These are phyloP conservation scores for Phoeniculus purpureus DNA, from an alignment of 2,797 vertebrate genomes.

Conservation along the genomic window DNA sequence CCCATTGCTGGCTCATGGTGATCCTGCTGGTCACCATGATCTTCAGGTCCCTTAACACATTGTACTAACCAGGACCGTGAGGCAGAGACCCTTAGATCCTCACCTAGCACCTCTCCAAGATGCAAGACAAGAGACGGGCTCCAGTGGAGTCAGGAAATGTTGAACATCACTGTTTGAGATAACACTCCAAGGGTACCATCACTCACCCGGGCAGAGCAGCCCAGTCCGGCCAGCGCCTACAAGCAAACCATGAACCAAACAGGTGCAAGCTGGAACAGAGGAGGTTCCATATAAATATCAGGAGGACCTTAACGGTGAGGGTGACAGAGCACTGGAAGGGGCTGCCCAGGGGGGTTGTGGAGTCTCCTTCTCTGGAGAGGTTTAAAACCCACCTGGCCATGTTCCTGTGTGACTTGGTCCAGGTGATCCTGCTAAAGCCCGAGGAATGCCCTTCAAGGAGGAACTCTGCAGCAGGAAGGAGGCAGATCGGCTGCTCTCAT, in stretches of 20 bases:
- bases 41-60: too few species aligned
- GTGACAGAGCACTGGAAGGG: too few species aligned
- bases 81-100: background rate
- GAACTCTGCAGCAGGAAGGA: background rate
- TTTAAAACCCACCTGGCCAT: too few species aligned
- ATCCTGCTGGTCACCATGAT: too few species aligned
- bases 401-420: background rate
- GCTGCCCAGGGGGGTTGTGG: too few species aligned
- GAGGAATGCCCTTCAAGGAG: conserved; percentile 3
- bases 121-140: background rate
- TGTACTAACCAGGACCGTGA: background rate
- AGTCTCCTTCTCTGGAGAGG: too few species aligned
- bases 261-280: too few species aligned
- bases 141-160: background rate
- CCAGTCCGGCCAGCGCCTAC: background rate
- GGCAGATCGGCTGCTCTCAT: background rate
- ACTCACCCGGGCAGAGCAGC: background rate
- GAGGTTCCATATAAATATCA: too few species aligned
- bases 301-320: too few species aligned
- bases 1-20: too few species aligned
- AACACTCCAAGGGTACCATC: background rate
- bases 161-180: background rate
- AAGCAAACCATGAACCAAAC: background rate
- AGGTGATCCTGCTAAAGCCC: background rate
- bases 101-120: background rate